These are phyloP conservation scores for Trissolcus brochymenae DNA, from an alignment of 2,888 invertebrate genomes.

Conservation along the genomic window DNA sequence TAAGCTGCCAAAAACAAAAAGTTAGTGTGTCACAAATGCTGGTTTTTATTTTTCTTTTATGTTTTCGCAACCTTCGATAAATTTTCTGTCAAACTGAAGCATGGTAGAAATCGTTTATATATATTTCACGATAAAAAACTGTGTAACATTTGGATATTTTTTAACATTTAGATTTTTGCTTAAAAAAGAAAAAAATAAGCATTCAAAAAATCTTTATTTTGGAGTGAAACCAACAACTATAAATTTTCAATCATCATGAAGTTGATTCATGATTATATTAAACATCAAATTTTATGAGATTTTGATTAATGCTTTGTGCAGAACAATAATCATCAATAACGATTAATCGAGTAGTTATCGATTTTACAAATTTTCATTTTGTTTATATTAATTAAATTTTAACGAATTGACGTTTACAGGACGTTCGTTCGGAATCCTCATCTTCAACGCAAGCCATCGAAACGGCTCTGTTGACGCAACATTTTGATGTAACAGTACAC, in stretches of 20 bases:
- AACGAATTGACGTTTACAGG: constrained; percentile 24
- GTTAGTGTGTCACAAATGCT: constrained; percentile 29
- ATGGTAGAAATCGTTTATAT: constrained; percentile 33
- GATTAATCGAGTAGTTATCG: neutral
- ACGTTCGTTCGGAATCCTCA: constrained; percentile 48
- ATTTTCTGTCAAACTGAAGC: constrained; percentile 4
- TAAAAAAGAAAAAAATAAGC: no score
- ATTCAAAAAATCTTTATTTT: no score
- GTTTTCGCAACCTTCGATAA: neutral
- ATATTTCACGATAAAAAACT: neutral
- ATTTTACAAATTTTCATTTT: neutral
- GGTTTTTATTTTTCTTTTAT: constrained; percentile 20
- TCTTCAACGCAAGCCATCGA: constrained; percentile 50
- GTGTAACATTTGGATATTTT: neutral
- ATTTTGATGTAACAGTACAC: neutral
- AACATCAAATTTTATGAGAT: no score
- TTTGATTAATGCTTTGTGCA: no score
- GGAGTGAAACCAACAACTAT: no score
- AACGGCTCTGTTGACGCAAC: constrained; percentile 40
- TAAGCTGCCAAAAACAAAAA: constrained; percentile 68
- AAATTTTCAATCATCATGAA: no score
- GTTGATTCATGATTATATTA: neutral
- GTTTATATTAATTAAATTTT: no score
- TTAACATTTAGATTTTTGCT: no score
- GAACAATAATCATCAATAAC: neutral